Evolutionary conservation across 1,140 invertebrate genomes (phyloP).

Genomic region (Ceratina australensis): DNA sequence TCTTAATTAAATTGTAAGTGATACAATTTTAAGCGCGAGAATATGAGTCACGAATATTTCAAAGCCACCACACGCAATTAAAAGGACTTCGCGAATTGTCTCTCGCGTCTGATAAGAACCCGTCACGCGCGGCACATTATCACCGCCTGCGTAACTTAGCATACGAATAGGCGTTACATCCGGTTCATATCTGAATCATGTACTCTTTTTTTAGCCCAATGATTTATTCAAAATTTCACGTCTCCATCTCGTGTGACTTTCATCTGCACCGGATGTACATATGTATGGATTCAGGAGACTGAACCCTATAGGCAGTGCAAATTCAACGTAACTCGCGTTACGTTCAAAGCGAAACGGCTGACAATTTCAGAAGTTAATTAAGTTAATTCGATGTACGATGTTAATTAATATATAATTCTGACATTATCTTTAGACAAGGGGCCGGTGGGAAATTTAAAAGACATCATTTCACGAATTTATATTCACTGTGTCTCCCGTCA

Average conservation of each 20-base stretch:
- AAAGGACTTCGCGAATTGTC: neutral
- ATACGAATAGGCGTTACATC: constrained; percentile 23
- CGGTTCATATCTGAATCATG: neutral
- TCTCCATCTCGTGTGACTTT: neutral
- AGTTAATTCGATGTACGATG: neutral
- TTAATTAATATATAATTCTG: constrained; percentile 1
- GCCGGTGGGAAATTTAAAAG: neutral
- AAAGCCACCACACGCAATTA: neutral
- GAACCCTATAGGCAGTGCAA: neutral
- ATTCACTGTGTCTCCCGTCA: too few relatives aligned
- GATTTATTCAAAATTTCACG: constrained; percentile 31
- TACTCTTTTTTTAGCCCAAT: constrained; percentile 1
- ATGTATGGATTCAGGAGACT: constrained; percentile 1
- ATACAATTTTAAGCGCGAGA: neutral
- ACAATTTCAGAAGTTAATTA: neutral
- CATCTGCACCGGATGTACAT: neutral
- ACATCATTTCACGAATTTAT: neutral
- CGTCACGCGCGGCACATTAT: neutral
- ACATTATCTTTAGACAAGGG: too few relatives aligned
- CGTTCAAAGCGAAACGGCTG: neutral
- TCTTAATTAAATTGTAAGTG: neutral
- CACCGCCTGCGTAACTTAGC: constrained; percentile 37
- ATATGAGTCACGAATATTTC: neutral
- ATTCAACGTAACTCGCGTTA: neutral
- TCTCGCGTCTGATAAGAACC: neutral